Conservation (phyloP, 30 jellyfish, hydroid and myxozoan genomes). For the Rhopilema esculentum region DNA sequence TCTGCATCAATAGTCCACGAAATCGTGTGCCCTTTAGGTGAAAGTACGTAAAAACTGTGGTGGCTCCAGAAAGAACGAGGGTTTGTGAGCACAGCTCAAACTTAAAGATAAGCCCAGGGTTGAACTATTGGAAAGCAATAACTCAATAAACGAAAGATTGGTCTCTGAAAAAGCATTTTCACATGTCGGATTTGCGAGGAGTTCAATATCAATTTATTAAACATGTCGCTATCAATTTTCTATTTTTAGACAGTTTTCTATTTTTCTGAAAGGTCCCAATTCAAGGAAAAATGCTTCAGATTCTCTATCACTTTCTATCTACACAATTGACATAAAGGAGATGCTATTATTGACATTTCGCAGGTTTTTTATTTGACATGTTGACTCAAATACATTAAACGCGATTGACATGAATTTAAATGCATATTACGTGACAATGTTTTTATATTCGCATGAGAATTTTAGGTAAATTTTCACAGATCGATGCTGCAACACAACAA, state of each 20-base stretch:
- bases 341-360: neutral
- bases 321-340: neutral
- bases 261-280: neutral
- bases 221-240: neutral
- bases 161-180: too few relatives aligned
- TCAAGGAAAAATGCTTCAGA: neutral
- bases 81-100: neutral
- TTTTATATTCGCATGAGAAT: neutral
- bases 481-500: neutral
- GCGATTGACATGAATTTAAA: neutral
- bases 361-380: neutral
- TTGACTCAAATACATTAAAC: neutral
- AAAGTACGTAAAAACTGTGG: neutral
- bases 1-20: neutral
- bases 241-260: neutral
- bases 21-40: neutral
- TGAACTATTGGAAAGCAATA: neutral
- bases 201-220: too few relatives aligned
- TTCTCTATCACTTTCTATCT: neutral
- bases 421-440: neutral
- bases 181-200: too few relatives aligned
- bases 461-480: neutral
- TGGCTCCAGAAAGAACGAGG: neutral
- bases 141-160: neutral
- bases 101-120: neutral